Base-by-base conservation (phyloP, 2,888 invertebrate species). In the Caenorhabditis sp. region DNA sequence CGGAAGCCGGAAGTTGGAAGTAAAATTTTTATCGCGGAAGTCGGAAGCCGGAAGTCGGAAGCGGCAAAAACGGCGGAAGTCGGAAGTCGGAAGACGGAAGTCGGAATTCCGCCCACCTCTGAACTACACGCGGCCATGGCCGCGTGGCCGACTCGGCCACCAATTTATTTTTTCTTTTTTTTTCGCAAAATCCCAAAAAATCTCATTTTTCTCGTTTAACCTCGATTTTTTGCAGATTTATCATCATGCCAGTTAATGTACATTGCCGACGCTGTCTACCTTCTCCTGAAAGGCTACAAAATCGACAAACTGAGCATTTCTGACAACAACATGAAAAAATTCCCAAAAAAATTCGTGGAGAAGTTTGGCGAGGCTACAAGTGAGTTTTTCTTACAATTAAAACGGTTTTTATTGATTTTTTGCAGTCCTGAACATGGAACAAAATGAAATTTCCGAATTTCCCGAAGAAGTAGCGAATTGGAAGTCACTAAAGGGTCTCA, bases 251-350 rank as follows among this genome's bases (percentile, higher is more conserved):
- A 75, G 55, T 62, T 85, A 14, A 83, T 85, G 83, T 85, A 79
- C 69, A 74, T 85, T 43, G 83, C 85, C 24, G 85, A 85, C 57
- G 85, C 85, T 0, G 78, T 85, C 26, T 85, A 85, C 61, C 68
- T 85, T 58, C 78, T 85, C 8, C 61, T 84, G 1, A 83, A 83
- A 62, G 83, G 76, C 43, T 60, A 71, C 72, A 68, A 79, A 68
- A 76, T 77, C 19, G 67, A 61, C 1, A 66, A 66, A 54, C 57
- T 79, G 17, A 75, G 70, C 50, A 64, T 79, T 23, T 72, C 65
- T n/a, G 75, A 82, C 65, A 84, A 84, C 58, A 58, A 61, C 3
- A 68, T 84, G 68, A 84, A 84, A 60, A 84, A 83, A 60, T 84
- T 84, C 62, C 84, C 84, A n/a, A 73, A 68, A 51, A 84, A 84